phyloP scores from a whole-genome alignment of 2,888 invertebrate genomes.

The Euclidia mi region DNA sequence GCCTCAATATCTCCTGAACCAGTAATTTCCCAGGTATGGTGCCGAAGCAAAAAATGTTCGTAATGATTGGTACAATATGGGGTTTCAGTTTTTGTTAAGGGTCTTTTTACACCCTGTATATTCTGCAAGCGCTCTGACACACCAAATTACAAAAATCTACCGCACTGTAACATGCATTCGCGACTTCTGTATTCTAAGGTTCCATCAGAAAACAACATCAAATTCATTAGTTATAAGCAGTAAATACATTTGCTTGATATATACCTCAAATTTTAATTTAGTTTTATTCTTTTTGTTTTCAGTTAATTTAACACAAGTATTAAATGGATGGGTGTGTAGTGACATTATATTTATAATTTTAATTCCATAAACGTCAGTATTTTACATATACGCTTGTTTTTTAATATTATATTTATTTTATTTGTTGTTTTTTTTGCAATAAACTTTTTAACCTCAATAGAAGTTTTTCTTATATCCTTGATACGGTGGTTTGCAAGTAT shows the following conservation, averaged over 20 bases:
- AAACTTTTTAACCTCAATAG: slow-evolving; percentile 53
- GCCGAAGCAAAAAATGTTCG: too few species aligned
- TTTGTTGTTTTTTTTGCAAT: slow-evolving; percentile 63
- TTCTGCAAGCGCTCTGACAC: too few species aligned
- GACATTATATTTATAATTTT: slow-evolving; percentile 52
- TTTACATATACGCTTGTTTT: slow-evolving; percentile 47
- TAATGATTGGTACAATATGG: too few species aligned
- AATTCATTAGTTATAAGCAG: slow-evolving; percentile 16
- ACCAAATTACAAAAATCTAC: too few species aligned
- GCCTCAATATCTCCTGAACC: too few species aligned
- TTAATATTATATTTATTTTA: slow-evolving; percentile 47
- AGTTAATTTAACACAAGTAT: slow-evolving; percentile 86
- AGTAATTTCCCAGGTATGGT: too few species aligned
- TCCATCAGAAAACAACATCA: too few species aligned
- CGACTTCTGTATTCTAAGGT: too few species aligned
- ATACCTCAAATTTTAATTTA: slow-evolving; percentile 63
- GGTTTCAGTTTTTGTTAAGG: too few species aligned
- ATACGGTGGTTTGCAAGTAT: slow-evolving; percentile 7
- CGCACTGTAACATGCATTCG: too few species aligned
- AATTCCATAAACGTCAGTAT: slow-evolving; percentile 63
- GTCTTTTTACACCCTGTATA: too few species aligned
- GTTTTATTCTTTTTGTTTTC: slow-evolving; percentile 78
- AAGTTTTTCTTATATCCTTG: slow-evolving; percentile 36
- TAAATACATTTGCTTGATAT: slow-evolving; percentile 37
- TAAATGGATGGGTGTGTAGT: slow-evolving; percentile 86